Evolutionary conservation across 2,888 invertebrate genomes (phyloP).

Genomic region (Leptarthrus brevirostris): DNA sequence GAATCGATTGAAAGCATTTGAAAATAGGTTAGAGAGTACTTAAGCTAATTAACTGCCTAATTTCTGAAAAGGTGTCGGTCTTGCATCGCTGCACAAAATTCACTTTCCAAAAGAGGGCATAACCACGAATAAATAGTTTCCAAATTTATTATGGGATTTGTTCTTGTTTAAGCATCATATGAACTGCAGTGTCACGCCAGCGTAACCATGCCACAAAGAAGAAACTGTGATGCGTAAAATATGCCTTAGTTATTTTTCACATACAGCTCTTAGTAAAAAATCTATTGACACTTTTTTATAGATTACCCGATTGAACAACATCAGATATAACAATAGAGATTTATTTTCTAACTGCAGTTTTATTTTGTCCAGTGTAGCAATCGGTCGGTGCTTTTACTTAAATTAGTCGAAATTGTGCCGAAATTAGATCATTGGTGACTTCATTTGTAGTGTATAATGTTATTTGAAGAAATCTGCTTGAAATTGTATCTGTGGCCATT

Average conservation of each 20-base stretch:
- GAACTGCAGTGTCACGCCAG: too few relatives aligned
- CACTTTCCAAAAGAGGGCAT: too few relatives aligned
- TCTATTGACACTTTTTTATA: neutral
- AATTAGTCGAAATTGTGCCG: neutral
- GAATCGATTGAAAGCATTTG: too few relatives aligned
- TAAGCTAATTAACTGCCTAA: too few relatives aligned
- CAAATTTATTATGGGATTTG: too few relatives aligned
- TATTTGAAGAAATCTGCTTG: constrained; percentile 62
- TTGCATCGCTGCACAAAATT: too few relatives aligned
- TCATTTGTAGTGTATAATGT: constrained; percentile 56
- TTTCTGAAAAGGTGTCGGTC: too few relatives aligned
- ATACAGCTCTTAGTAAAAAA: neutral
- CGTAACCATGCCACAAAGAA: neutral
- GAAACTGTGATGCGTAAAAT: neutral
- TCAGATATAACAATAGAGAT: neutral
- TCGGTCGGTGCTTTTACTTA: neutral
- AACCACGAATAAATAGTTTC: too few relatives aligned
- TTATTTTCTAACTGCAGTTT: neutral
- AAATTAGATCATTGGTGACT: neutral
- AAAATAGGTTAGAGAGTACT: too few relatives aligned
- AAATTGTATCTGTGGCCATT: constrained; percentile 65
- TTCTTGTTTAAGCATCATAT: too few relatives aligned
- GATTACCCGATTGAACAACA: neutral
- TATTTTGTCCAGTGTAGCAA: neutral
- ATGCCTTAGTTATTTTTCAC: neutral